Percentiles rank a stretch among this genome's conserved stretches.
These are phyloP conservation scores for Mormyrus iriodes DNA, from an alignment of 2,113 vertebrate genomes.

Conservation along the genomic window DNA sequence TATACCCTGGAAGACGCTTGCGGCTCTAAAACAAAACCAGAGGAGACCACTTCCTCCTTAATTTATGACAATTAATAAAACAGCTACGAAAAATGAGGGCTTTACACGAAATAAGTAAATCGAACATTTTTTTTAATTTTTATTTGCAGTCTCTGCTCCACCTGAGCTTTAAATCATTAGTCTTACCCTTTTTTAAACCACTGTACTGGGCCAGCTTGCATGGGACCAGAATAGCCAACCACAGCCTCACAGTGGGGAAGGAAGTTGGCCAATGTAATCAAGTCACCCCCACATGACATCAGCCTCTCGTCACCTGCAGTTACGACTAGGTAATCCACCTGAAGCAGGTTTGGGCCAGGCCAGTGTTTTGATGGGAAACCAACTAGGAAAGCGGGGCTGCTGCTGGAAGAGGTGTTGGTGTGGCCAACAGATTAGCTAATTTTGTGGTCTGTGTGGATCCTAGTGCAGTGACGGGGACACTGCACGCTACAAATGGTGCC, in stretches of 20 bases:
- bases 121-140: too few species aligned
- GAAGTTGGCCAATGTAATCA: not conserved
- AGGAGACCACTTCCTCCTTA: not conserved
- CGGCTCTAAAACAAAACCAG: not conserved
- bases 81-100: not conserved
- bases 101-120: not conserved
- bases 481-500: not conserved
- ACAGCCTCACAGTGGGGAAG: not conserved
- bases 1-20: slow-evolving; percentile 8
- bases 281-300: not conserved
- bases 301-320: not conserved
- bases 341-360: not conserved
- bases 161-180: not conserved
- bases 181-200: not conserved
- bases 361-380: not conserved
- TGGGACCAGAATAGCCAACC: not conserved
- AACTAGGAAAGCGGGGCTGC: not conserved
- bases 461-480: not conserved
- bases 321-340: not conserved
- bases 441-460: not conserved
- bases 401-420: not conserved
- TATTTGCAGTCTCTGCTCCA: not conserved
- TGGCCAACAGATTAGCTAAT: not conserved
- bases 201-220: not conserved
- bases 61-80: not conserved